These are phyloP conservation scores for Aurelia coerulea DNA, from an alignment of 30 jellyfish, hydroid and myxozoan species.

Conservation along the genomic window DNA sequence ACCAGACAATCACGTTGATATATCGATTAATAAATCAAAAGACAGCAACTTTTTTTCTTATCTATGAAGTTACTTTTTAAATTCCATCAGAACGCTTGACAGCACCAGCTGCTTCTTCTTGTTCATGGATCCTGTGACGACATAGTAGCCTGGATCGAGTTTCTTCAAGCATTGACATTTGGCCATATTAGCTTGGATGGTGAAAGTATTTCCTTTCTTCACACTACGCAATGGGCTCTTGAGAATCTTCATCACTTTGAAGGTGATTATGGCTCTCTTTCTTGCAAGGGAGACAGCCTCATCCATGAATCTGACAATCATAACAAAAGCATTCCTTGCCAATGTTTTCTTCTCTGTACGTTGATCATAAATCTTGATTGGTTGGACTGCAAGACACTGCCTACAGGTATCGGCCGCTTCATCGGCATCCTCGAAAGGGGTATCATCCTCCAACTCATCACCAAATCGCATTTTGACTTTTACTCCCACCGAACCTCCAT, in stretches of 20 bases:
- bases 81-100: conserved; percentile 17
- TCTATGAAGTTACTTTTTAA: not conserved
- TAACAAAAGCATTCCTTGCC: conserved; percentile 3
- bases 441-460: no score
- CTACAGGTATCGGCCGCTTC: not conserved
- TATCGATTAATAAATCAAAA: no score
- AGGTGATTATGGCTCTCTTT: conserved; percentile 1
- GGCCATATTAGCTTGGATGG: conserved; percentile 18
- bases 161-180: conserved; percentile 22
- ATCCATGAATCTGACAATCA: conserved; percentile 18
- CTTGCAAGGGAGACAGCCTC: conserved; percentile 1
- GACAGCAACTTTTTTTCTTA: no score
- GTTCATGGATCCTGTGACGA: conserved; percentile 34
- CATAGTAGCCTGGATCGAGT: conserved; percentile 33
- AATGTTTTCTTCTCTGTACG: not conserved
- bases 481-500: no score
- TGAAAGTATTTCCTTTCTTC: conserved; percentile 10
- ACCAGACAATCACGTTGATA: no score
- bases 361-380: not conserved
- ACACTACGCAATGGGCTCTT: conserved; percentile 12
- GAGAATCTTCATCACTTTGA: conserved; percentile 11
- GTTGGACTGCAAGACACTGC: conserved; percentile 16
- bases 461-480: no score
- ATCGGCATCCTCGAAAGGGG: no score
- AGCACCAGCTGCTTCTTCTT: conserved; percentile 9